Conservation (phyloP, 2,113 vertebrate genomes). For the Noturus placidus region DNA sequence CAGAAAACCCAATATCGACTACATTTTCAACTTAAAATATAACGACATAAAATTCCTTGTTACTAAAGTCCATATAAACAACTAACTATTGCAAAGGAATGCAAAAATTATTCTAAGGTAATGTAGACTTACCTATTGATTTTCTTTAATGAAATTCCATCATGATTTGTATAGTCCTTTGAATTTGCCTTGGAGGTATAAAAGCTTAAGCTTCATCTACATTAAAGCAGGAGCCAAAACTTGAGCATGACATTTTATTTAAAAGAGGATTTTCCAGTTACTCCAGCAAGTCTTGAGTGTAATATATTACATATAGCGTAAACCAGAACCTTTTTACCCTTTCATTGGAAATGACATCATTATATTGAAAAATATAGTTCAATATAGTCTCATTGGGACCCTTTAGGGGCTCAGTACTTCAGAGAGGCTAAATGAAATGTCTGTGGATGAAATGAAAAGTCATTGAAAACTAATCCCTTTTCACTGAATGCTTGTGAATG, state of each 20-base stretch:
- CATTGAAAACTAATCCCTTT: not conserved
- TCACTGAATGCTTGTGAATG: not conserved
- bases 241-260: not conserved
- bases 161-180: not conserved
- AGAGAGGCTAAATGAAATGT: not conserved
- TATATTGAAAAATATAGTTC: not conserved
- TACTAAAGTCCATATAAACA: not conserved
- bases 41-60: not conserved
- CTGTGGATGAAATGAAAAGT: not conserved
- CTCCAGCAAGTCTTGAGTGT: conserved; percentile 3
- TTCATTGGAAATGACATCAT: not conserved
- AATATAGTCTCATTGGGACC: not conserved
- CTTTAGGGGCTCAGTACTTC: not conserved
- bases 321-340: not conserved
- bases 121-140: not conserved
- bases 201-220: conserved; percentile 2
- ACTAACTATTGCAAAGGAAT: not conserved
- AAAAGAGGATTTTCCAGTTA: not conserved
- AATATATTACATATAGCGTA: not conserved
- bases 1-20: not conserved
- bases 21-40: not conserved
- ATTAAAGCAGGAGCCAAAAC: not conserved
- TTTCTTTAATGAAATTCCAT: not conserved
- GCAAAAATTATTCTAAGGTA: not conserved
- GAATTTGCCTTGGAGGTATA: not conserved